These are phyloP conservation scores for Spisula solida DNA, from an alignment of 2,888 invertebrate genomes.

Conservation along the genomic window DNA sequence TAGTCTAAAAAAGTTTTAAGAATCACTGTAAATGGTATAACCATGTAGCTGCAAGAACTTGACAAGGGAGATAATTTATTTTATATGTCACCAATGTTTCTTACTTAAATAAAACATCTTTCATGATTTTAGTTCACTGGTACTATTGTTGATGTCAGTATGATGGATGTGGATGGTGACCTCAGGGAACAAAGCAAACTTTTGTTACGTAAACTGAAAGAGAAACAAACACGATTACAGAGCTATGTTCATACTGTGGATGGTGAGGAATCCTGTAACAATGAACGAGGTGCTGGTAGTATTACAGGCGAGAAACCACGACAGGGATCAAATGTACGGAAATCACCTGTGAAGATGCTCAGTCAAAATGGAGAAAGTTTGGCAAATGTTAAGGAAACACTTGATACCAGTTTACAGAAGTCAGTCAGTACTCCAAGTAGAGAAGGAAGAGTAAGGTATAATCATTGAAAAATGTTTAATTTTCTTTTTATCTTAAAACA, in stretches of 20 bases:
- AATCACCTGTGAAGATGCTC: slow-evolving; percentile 35
- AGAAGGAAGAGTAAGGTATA: slow-evolving; percentile 55
- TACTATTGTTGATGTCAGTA: background rate
- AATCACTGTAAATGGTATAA: too few relatives aligned
- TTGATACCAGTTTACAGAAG: slow-evolving; percentile 42
- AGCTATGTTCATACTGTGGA: slow-evolving; percentile 46
- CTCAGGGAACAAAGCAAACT: slow-evolving; percentile 77
- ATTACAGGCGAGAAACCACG: slow-evolving; percentile 11
- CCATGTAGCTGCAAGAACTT: too few relatives aligned
- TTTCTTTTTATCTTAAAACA: too few relatives aligned
- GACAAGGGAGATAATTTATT: too few relatives aligned
- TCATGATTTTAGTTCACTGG: background rate
- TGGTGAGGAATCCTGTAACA: background rate
- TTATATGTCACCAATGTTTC: too few relatives aligned
- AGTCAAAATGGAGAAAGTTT: slow-evolving; percentile 13
- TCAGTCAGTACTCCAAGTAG: slow-evolving; percentile 31
- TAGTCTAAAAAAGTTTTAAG: too few relatives aligned
- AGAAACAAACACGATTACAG: slow-evolving; percentile 76
- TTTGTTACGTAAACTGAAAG: slow-evolving; percentile 77
- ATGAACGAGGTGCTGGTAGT: background rate
- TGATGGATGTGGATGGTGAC: slow-evolving; percentile 67
- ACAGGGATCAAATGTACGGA: background rate
- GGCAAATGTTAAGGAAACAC: slow-evolving; percentile 30
- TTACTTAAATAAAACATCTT: too few relatives aligned
- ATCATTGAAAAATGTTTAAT: too few relatives aligned